Evolutionary conservation across 1,140 invertebrate species (phyloP).

Genomic region (Pseudomyrmex pallidus): DNA sequence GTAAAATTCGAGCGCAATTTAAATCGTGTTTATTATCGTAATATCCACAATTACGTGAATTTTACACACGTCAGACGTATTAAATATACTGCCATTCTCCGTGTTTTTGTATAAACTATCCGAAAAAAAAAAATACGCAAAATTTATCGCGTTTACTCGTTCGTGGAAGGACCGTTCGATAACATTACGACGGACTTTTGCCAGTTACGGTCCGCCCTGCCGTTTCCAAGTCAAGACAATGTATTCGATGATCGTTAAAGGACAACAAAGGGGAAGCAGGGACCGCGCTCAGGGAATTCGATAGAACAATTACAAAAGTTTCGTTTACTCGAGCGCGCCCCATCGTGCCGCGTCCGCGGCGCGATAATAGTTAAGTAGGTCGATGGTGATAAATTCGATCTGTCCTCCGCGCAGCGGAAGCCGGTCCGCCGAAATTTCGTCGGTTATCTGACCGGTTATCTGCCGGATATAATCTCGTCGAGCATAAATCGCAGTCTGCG

Average conservation of each 20-base stretch:
- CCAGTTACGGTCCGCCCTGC: neutral
- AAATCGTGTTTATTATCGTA: neutral
- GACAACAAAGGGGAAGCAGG: slow-evolving; percentile 23
- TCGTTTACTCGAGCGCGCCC: slow-evolving; percentile 65
- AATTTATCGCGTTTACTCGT: neutral
- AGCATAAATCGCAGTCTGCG: slow-evolving; percentile 76
- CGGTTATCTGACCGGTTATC: slow-evolving; percentile 78
- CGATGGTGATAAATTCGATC: slow-evolving; percentile 81
- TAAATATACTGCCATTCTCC: neutral
- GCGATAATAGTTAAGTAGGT: slow-evolving; percentile 74
- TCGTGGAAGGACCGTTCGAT: neutral
- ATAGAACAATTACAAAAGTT: slow-evolving; percentile 80
- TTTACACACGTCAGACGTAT: too few relatives aligned
- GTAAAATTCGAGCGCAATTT: slow-evolving; percentile 5
- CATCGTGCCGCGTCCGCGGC: neutral
- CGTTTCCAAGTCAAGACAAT: slow-evolving; percentile 50
- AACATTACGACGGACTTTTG: slow-evolving; percentile 15
- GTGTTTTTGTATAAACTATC: slow-evolving; percentile 6
- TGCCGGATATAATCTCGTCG: slow-evolving; percentile 77
- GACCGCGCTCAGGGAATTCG: neutral
- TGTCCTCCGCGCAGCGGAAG: slow-evolving; percentile 61
- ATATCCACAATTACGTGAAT: neutral
- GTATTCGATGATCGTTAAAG: slow-evolving; percentile 52
- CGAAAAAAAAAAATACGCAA: slow-evolving; percentile 23
- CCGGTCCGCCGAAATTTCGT: slow-evolving; percentile 62